Conservation (phyloP, 2,888 invertebrate species). For the Napeogenes inachia region DNA sequence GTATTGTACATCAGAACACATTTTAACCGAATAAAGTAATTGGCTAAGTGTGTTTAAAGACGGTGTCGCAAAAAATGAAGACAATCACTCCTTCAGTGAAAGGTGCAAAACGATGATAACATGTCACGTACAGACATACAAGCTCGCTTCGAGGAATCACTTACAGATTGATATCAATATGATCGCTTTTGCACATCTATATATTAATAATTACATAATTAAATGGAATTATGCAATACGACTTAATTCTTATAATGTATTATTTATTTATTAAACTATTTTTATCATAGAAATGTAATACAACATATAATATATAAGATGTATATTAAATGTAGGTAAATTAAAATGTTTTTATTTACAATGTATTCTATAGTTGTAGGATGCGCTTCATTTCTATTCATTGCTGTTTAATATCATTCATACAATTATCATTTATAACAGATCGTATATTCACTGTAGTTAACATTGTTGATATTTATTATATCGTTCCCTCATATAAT, state of each 20-base stretch:
- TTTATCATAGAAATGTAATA: neutral
- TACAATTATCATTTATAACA: constrained; percentile 1
- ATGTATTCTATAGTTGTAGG: neutral
- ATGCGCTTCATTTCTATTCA: constrained; percentile 3
- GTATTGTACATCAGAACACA: too few species aligned
- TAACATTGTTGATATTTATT: neutral
- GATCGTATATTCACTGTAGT: neutral
- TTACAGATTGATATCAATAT: constrained; percentile 50
- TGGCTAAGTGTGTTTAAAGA: too few species aligned
- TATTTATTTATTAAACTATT: too few species aligned
- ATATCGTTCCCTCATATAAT: too few species aligned
- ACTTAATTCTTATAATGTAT: neutral
- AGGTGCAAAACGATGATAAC: constrained; percentile 31
- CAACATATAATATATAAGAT: neutral
- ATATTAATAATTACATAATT: constrained; percentile 28
- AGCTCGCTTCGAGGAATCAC: constrained; percentile 39
- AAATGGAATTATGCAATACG: neutral
- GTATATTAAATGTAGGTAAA: neutral
- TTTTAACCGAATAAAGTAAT: too few species aligned
- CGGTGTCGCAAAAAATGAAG: neutral
- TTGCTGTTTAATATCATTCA: constrained; percentile 1
- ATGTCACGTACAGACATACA: constrained; percentile 37
- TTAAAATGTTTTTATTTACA: neutral
- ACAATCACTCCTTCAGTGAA: constrained; percentile 23
- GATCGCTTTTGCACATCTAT: constrained; percentile 43